Percentiles rank a stretch among this genome's conserved stretches.
phyloP scores from a whole-genome alignment of 2,113 vertebrate species.

The Prunella himalayana region DNA sequence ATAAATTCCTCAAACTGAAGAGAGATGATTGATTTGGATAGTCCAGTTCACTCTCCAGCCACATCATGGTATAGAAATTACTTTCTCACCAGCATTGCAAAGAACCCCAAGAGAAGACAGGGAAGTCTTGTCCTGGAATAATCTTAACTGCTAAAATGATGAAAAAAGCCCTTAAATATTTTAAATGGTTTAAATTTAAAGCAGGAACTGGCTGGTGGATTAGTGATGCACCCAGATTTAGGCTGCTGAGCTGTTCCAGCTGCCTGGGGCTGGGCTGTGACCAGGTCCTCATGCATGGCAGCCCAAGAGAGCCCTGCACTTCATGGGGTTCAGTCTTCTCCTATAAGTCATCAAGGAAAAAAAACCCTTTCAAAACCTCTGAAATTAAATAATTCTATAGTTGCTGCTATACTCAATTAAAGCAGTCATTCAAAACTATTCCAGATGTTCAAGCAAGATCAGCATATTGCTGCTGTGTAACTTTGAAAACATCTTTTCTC shows the following conservation, averaged over 20 bases:
- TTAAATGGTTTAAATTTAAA: not conserved
- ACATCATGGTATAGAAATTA: not conserved
- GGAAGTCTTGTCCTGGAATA: not conserved
- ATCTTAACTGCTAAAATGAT: not conserved
- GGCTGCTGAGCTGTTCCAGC: not conserved
- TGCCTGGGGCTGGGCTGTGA: not conserved
- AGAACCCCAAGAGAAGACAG: not conserved
- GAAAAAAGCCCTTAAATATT: not conserved
- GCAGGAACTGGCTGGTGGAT: not conserved
- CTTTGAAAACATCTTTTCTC: not conserved
- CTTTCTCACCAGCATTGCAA: not conserved
- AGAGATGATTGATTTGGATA: not conserved
- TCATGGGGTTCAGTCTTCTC: not conserved
- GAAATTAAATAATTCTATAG: not conserved
- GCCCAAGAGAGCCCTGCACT: not conserved
- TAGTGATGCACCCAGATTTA: not conserved
- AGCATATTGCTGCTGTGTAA: not conserved
- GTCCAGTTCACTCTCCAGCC: not conserved
- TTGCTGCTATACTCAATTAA: not conserved
- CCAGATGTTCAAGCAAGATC: not conserved
- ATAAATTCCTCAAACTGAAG: fast-evolving
- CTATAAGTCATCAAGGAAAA: not conserved
- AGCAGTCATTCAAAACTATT: not conserved
- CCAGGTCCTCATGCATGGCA: not conserved
- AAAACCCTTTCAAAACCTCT: not conserved